Percentiles rank a stretch among this genome's conserved stretches.
Conservation (phyloP, 2,113 vertebrate species). For the Xenopus borealis region DNA sequence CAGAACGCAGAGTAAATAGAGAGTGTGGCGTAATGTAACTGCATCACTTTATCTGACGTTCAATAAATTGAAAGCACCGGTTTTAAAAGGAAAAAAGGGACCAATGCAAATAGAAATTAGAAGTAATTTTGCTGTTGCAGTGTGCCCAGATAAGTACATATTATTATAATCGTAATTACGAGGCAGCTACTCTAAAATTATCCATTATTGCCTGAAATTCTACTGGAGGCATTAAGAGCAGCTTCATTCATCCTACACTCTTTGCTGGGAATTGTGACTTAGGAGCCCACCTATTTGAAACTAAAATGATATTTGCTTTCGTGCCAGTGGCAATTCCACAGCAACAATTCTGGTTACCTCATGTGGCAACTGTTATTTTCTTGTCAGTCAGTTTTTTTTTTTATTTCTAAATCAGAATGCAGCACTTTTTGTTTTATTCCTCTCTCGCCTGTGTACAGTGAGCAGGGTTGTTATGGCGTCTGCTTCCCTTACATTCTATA, state of each 20-base stretch:
- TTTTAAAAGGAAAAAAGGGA: slow-evolving; percentile 28
- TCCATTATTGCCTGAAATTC: slow-evolving; percentile 41
- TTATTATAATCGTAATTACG: slow-evolving; percentile 43
- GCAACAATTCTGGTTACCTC: slow-evolving; percentile 31
- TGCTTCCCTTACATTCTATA: not conserved
- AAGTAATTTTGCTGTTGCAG: slow-evolving; percentile 32
- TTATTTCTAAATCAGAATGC: slow-evolving; percentile 19
- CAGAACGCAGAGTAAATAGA: not conserved
- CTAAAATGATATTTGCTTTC: slow-evolving; percentile 27
- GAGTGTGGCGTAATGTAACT: not conserved
- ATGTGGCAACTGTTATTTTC: slow-evolving; percentile 29
- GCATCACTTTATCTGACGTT: slow-evolving; percentile 5
- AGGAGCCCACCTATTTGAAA: slow-evolving; percentile 24
- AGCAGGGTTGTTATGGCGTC: slow-evolving; percentile 22
- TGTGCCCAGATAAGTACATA: slow-evolving; percentile 37
- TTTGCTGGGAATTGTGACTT: slow-evolving; percentile 26
- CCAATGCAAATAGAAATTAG: slow-evolving; percentile 43
- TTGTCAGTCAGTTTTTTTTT: slow-evolving; percentile 34
- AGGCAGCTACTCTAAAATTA: slow-evolving; percentile 39
- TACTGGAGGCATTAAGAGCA: slow-evolving; percentile 35
- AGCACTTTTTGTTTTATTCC: slow-evolving; percentile 34
- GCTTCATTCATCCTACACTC: slow-evolving; percentile 15
- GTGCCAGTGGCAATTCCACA: slow-evolving; percentile 26
- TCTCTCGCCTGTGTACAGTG: not conserved
- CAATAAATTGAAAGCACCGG: slow-evolving; percentile 17